Evolutionary conservation across 2,113 vertebrate species (phyloP), one percentile per base, ranked within the genome.

Genomic region (Gadus macrocephalus): DNA sequence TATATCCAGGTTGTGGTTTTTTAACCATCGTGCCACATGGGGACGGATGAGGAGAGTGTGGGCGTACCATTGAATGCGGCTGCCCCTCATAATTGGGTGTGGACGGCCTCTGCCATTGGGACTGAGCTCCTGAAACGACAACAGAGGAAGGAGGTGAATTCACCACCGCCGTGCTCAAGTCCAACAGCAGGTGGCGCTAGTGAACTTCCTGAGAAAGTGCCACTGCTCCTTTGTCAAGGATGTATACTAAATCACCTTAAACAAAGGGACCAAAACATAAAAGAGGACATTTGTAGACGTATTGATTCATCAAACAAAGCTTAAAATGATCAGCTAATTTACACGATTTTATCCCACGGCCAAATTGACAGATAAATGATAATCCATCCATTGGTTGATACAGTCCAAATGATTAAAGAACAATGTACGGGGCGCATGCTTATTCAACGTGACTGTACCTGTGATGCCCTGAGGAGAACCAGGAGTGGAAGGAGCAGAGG

Each of bases 391-490:
- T 49, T 49, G 8, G 42, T 49, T 14, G 42, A 12, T 49, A 49
- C 8, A 2, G 42, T 14, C 42, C 12, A 49, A 11, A 49, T 14
- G n/a, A 19, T 14, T 17, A 6, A 17, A 58, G 15, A 58, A n/a
- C 15, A 6, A 1, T 58, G 12, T n/a, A 58, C 17, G 9, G 9
- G 15, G n/a, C 15, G n/a, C 3, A 58, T 17, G 55, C 55, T 17
- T n/a, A 58, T 14, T 9, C 42, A 14, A 49, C 42, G 11, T 9
- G 42, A 66, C n/a, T 87, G 64, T 83, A 98, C 97, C 96, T 94
- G 95, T 86, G 59, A 99, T 94, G 73, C 93, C 94, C 90, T 98
- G 97, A 6, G 97, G 97, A 71, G 97, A 99, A 68, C 96, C 97
- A 0, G 97, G 96, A 61, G 97, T 97, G 1, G 97, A 97, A 22